phyloP scores from a whole-genome alignment of 2,113 vertebrate genomes.

The Nicator chloris region DNA sequence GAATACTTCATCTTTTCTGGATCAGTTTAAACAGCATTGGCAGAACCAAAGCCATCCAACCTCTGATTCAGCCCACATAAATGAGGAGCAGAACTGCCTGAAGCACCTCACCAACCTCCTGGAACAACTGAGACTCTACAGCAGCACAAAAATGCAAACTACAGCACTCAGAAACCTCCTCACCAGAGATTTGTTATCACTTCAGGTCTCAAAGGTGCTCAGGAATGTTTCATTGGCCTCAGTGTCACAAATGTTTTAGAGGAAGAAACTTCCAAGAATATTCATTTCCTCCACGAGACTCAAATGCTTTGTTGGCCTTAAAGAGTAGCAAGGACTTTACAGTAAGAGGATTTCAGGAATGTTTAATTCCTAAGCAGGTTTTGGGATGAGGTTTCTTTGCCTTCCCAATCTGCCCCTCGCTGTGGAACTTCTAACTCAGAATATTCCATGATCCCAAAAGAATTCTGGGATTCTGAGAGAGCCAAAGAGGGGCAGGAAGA shows the following conservation, averaged over 20 bases:
- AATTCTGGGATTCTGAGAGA: background rate
- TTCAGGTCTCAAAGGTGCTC: background rate
- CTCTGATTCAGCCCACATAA: background rate
- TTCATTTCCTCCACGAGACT: background rate
- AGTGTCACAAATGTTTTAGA: background rate
- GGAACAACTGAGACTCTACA: background rate
- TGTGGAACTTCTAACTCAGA: background rate
- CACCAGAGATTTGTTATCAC: background rate
- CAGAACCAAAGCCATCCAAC: background rate
- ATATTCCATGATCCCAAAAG: background rate
- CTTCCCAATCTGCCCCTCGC: background rate
- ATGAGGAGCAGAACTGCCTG: slow-evolving; percentile 29
- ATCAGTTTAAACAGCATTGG: slow-evolving; percentile 4
- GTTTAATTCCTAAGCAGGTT: slow-evolving; percentile 32
- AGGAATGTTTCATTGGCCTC: slow-evolving; percentile 15
- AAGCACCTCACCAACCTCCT: background rate
- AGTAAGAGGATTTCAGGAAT: slow-evolving; percentile 48
- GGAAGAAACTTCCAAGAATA: background rate
- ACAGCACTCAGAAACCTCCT: background rate
- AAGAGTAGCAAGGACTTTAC: slow-evolving; percentile 24
- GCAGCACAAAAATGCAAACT: background rate
- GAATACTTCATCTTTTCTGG: slow-evolving; percentile 57
- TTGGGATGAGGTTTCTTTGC: background rate
- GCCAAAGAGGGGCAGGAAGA: background rate
- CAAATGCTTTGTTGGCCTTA: background rate